These are phyloP conservation scores for Allacma fusca DNA, from an alignment of 2,888 invertebrate species.

Conservation along the genomic window DNA sequence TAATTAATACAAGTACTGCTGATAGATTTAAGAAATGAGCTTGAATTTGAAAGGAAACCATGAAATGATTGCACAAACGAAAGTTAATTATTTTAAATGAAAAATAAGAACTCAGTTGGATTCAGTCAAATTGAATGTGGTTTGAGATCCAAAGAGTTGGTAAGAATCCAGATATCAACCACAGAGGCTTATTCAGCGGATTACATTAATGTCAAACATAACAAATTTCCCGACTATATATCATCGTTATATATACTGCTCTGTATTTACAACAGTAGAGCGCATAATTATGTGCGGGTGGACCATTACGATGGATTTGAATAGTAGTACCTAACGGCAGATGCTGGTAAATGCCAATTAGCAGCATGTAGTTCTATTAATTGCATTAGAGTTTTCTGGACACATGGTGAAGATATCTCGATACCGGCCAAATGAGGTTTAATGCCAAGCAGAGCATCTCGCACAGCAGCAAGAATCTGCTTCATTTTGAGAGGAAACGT, in stretches of 20 bases:
- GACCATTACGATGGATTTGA: conserved; percentile 22
- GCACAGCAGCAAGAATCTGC: conserved; percentile 78
- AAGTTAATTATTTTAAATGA: neutral
- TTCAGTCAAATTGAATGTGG: neutral
- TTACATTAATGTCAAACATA: neutral
- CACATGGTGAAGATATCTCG: conserved; percentile 73
- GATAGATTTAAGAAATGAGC: neutral
- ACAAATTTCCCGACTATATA: no score
- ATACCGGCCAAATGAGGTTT: conserved; percentile 53
- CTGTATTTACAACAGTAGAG: no score
- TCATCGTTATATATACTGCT: no score
- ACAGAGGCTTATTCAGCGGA: neutral
- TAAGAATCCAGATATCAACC: neutral
- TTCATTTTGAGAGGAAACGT: conserved; percentile 83
- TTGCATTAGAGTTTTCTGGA: conserved; percentile 84
- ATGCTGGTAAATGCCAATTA: conserved; percentile 88
- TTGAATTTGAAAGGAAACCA: neutral
- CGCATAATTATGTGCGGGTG: no score
- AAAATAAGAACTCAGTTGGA: conserved; percentile 8
- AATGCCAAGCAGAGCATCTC: conserved; percentile 80
- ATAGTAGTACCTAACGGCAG: conserved; percentile 84
- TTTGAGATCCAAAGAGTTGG: neutral
- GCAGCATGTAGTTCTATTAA: conserved; percentile 89
- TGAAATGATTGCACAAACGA: neutral
- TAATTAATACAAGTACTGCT: no score